Conservation (phyloP, 2,888 invertebrate genomes). For the Hartigia nigra region DNA sequence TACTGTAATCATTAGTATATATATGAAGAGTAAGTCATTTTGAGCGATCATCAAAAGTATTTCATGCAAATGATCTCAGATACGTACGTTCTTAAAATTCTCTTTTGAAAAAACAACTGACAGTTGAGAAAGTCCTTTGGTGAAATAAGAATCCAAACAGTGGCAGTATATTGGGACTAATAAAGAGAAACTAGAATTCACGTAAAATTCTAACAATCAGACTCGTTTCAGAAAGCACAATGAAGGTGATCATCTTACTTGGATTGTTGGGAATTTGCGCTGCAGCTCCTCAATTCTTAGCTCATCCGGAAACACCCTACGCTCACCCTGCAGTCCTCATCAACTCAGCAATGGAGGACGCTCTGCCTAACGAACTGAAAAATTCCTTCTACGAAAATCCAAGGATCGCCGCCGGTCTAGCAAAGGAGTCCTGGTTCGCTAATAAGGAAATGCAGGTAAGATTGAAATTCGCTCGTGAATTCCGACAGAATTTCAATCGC, state of each 20-base stretch:
- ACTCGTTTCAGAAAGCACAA: neutral
- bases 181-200: neutral
- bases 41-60: neutral
- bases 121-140: neutral
- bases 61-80: neutral
- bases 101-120: neutral
- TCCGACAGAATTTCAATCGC: neutral
- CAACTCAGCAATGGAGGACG: constrained; percentile 78
- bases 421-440: constrained; percentile 82
- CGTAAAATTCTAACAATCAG: neutral
- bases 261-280: constrained; percentile 33
- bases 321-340: constrained; percentile 79
- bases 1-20: neutral
- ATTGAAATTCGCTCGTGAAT: neutral
- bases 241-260: constrained; percentile 34
- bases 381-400: constrained; percentile 85
- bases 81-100: neutral
- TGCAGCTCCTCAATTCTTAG: constrained; percentile 50
- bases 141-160: too few species aligned
- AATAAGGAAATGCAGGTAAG: constrained; percentile 77
- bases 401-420: constrained; percentile 76
- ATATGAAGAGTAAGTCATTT: neutral
- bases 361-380: constrained; percentile 76
- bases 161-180: neutral
- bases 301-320: constrained; percentile 34